These are phyloP conservation scores for Helogale parvula DNA, from an alignment of 2,113 vertebrate species.

Conservation along the genomic window DNA sequence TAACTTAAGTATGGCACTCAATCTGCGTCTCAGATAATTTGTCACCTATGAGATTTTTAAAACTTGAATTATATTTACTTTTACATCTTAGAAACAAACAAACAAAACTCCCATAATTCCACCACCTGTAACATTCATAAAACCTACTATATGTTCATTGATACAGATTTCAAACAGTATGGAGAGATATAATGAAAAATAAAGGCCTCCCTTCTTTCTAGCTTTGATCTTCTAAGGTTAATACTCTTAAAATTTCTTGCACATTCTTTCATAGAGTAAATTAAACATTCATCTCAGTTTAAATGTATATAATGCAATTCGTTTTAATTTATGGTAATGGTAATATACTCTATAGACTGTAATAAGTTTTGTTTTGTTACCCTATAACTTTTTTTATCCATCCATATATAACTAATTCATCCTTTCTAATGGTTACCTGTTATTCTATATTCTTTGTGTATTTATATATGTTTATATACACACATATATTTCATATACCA, in stretches of 20 bases:
- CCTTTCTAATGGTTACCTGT: neutral
- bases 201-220: neutral
- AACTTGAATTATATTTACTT: neutral
- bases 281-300: neutral
- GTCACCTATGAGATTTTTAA: neutral
- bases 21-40: conserved; percentile 17
- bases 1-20: neutral
- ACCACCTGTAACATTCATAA: conserved; percentile 6
- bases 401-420: neutral
- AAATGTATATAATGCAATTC: neutral
- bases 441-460: neutral
- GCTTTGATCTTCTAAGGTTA: neutral
- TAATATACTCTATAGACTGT: neutral
- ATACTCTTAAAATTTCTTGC: neutral
- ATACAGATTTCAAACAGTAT: neutral
- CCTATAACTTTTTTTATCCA: neutral
- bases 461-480: neutral
- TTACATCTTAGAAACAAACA: neutral
- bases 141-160: neutral
- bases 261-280: neutral
- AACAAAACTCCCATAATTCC: neutral
- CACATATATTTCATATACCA: neutral
- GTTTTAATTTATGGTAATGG: neutral
- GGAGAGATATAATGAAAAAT: neutral
- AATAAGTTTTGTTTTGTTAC: neutral